Evolutionary conservation across 2,888 invertebrate species (phyloP), one percentile per base, ranked within the genome.

Genomic region (Platerodrilus igneus): DNA sequence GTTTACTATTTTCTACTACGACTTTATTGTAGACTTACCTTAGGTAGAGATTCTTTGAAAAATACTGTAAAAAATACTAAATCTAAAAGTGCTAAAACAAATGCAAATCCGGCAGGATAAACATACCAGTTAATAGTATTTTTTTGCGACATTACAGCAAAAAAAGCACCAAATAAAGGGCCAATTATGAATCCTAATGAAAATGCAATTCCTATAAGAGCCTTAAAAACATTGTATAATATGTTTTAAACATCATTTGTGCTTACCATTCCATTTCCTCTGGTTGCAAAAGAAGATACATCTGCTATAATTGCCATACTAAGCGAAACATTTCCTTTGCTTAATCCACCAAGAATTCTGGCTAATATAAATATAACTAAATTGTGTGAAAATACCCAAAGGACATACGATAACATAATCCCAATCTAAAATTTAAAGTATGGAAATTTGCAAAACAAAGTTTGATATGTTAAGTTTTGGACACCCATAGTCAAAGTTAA

Each of bases 171-270:
- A 48, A 96, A 90, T 66, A 93, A 74, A 2, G 97, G 97, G 0
- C 97, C 97, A 45, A 94, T 72, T 55, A 96, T 88, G 69, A 99
- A 99, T n/a, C 95, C 97, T 44, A 99, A 70, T 2, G 96, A 96
- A 70, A 99, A 99, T 4, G 97, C 94, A 55, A 95, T 82, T 7
- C 99, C 99, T 46, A 99, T 86, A 34, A 95, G 69, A n/a, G 97
- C 96, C 91, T 91, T 71, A 31, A 44, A 29, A 25, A 14, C 30
- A 30, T n/a, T 4, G 11, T 6, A 10, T 11, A 29, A n/a, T 3
- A 10, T 4, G 13, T 4, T 11, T 3, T n/a, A n/a, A n/a, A 18
- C 15, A 27, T 4, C 2, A 13, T 13, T 19, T 20, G 11, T 45
- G 21, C 26, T 42, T 72, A 90, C 92, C 97, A 97, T 97, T 62